Base-by-base conservation (phyloP, 1,140 invertebrate species). In the Drosophila navojoa region DNA sequence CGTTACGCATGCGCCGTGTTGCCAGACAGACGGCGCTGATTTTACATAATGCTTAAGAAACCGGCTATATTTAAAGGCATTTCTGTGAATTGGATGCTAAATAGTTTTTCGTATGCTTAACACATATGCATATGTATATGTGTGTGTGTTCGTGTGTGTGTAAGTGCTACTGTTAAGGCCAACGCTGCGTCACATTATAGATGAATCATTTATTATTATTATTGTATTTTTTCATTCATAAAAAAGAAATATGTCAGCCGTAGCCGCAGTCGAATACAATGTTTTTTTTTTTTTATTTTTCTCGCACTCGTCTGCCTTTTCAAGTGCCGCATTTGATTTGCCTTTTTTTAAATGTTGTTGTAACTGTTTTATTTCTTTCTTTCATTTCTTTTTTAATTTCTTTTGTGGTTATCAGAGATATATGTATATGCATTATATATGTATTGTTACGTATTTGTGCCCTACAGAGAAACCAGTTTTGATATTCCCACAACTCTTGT, bases 391-490 rank as follows among this genome's bases (percentile, higher is more conserved):
- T 10, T 29, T 35, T 9, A 15, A 19, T 19, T 38, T 27, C 44
- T 32, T 50, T 35, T 49, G 16, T 61, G 49, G 49, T 61, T 61
- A 61, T 61, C 45, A 61, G 29, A 50, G 11, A 52, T 15, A 35
- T 25, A 63, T 25, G 5, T 29, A 15, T 22, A 22, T 22, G 19
- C 19, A 22, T 68, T 60, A 32, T 71, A 68, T 68, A 42, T 68
- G 63, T 55, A 60, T 32, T 72, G 70, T 73, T 73, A 73, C 71
- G 71, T 73, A 72, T 72, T 45, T 53, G 63, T 77, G 79, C 79
- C 79, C 79, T 82, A 75, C 75, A 81, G 75, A 66, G 71, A 71
- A 81, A 81, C 75, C 79, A 82, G 79, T 81, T 81, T 61, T 76
- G 29, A 81, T 77, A 69, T 81, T 82, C 79, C 79, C 79, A 82